Percentiles rank a stretch among this genome's conserved stretches.
Conservation (phyloP, 2,113 vertebrate genomes). For the Rhabdomys dilectus region DNA sequence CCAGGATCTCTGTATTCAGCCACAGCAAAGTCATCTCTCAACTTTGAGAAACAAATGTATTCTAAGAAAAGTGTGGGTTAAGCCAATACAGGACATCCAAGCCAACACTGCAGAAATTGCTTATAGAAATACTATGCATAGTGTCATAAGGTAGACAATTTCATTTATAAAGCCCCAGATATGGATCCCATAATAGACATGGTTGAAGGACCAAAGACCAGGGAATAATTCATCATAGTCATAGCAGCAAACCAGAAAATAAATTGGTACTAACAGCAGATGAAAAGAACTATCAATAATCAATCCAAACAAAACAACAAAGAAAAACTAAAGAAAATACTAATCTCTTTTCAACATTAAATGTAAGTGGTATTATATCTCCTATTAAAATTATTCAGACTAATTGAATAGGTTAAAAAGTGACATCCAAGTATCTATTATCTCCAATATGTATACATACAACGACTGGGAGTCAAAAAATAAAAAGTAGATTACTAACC, state of each 20-base stretch:
- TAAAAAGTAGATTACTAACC: not conserved
- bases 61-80: not conserved
- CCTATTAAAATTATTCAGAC: not conserved
- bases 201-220: not conserved
- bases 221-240: not conserved
- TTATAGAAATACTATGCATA: not conserved
- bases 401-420: not conserved
- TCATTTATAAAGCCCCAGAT: not conserved
- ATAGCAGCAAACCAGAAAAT: not conserved
- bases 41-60: not conserved
- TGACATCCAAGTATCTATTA: not conserved
- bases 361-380: not conserved
- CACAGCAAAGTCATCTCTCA: not conserved
- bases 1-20: not conserved
- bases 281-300: not conserved
- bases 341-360: not conserved
- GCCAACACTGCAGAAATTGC: no score
- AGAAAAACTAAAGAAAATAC: not conserved
- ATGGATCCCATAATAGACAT: not conserved
- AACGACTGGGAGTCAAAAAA: rapidly evolving
- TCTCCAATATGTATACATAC: not conserved
- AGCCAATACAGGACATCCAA: not conserved
- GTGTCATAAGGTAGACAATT: not conserved
- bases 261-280: not conserved
- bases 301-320: not conserved